phyloP scores from a whole-genome alignment of 1,140 invertebrate species.

The Drosophila pseudoananassae region DNA sequence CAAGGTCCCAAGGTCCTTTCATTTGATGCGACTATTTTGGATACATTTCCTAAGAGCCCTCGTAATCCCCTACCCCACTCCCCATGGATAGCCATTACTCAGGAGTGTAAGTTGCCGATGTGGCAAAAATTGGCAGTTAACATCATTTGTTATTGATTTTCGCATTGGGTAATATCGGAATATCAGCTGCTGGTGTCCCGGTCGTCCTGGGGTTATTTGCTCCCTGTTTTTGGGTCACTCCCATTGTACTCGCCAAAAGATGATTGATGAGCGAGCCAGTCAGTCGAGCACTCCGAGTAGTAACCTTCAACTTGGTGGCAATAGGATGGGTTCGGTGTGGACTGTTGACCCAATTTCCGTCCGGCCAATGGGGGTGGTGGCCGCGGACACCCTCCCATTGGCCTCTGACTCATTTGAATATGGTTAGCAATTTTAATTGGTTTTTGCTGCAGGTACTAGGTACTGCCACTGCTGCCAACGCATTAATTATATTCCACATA shows the following conservation, averaged over 20 bases:
- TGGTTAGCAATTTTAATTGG: conserved; percentile 54
- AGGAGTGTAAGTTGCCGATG: conserved; percentile 52
- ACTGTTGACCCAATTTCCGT: conserved; percentile 46
- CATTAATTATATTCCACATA: conserved; percentile 58
- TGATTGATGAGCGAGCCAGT: conserved; percentile 63
- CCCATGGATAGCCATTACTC: conserved; percentile 5
- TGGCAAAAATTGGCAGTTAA: conserved; percentile 78
- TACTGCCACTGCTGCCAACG: not conserved
- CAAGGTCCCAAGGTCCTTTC: conserved; percentile 45
- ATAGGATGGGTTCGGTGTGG: conserved; percentile 5
- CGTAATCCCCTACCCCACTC: not conserved
- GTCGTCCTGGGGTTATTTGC: conserved; percentile 29
- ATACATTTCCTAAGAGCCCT: conserved; percentile 20
- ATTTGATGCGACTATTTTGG: conserved; percentile 51
- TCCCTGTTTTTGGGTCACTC: conserved; percentile 64
- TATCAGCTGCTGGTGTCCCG: conserved; percentile 40
- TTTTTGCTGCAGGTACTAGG: conserved; percentile 4
- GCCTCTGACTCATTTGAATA: conserved; percentile 50
- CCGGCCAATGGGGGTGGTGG: conserved; percentile 17
- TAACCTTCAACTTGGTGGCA: conserved; percentile 59
- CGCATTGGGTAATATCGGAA: conserved; percentile 30
- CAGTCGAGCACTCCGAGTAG: conserved; percentile 6
- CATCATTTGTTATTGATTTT: conserved; percentile 83
- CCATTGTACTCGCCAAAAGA: conserved; percentile 50
- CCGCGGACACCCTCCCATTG: not conserved